Evolutionary conservation across 2,888 invertebrate species (phyloP).

Genomic region (Brachyopa scutellaris): DNA sequence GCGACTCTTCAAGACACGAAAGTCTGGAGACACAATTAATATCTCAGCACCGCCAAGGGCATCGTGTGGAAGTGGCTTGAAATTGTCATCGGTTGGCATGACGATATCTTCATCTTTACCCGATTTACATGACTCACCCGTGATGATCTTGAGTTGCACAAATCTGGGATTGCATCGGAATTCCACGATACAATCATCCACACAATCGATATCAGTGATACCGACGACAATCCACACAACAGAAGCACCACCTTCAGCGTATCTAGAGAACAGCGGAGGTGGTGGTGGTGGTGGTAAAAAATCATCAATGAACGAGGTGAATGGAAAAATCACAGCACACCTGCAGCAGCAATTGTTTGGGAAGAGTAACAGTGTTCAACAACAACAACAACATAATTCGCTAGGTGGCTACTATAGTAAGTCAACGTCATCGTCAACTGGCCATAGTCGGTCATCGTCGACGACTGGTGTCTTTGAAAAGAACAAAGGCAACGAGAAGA

Average conservation of each 20-base stretch:
- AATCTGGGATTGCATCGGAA: slow-evolving; percentile 76
- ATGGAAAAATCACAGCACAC: slow-evolving; percentile 73
- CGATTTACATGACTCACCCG: slow-evolving; percentile 81
- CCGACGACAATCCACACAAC: slow-evolving; percentile 29
- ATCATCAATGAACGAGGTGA: slow-evolving; percentile 62
- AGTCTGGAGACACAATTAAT: slow-evolving; percentile 80
- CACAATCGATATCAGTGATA: slow-evolving; percentile 68
- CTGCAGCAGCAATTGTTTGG: slow-evolving; percentile 73
- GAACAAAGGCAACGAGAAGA: slow-evolving; percentile 63
- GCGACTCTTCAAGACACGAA: slow-evolving; percentile 81
- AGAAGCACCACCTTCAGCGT: slow-evolving; percentile 52
- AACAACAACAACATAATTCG: slow-evolving; percentile 64
- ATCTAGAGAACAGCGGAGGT: neutral
- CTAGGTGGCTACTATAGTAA: slow-evolving; percentile 56
- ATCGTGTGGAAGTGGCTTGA: slow-evolving; percentile 72
- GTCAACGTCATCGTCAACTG: slow-evolving; percentile 39
- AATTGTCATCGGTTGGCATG: slow-evolving; percentile 72
- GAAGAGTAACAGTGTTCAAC: slow-evolving; percentile 53
- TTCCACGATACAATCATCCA: slow-evolving; percentile 70
- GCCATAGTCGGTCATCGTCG: slow-evolving; percentile 47
- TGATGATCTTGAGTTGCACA: slow-evolving; percentile 81
- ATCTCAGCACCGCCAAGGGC: slow-evolving; percentile 74
- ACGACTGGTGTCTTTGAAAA: slow-evolving; percentile 51
- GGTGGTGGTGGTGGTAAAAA: slow-evolving; percentile 32
- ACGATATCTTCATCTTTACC: slow-evolving; percentile 80